Base-by-base conservation (phyloP, 2,888 invertebrate species). In the Falcaria lacertinaria region DNA sequence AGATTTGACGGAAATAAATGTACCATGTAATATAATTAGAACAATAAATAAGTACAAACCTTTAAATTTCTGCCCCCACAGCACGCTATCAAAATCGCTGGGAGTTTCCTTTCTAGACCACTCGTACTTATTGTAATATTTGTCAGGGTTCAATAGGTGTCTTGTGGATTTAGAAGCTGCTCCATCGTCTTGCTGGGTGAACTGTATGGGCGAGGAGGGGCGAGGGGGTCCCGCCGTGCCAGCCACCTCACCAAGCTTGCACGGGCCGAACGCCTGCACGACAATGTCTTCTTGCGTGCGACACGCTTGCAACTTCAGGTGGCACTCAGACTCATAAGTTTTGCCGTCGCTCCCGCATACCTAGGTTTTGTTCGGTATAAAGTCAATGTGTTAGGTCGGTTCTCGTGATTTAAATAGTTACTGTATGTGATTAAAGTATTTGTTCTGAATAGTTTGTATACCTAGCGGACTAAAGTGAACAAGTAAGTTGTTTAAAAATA, bases 261-360 rank as follows among this genome's bases (percentile, higher is more conserved):
- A 95, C 46, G 93, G 92, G 36, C 94, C 94, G 59, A 94, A 93
- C 1, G 94, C 94, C 78, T 93, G 93, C 4, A 95, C 92, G 19
- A 93, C 93, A 53, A 96, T 93, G 66, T 95, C 93, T 61, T 93
- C 93, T 85, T 96, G 96, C 66, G 93, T 89, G 63, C 94, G 92
- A 83, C 97, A 97, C 41, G 96, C 94, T 79, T 95, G 93, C 69
- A 94, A 91, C 60, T 94, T 91, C 50, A 97, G 90, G 69, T 94
- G 93, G 74, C 97, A 97, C 71, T 96, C 95, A 54, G 95, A 96
- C 60, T 94, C 91, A 78, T 95, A 96, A 46, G 95, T 95, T 81
- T 94, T 94, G 42, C 94, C 94, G 69, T 95, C 94, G 68, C 94
- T 94, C 45, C 94, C 95, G 76, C 95, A 95, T 62, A 95, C 91